phyloP scores from a whole-genome alignment of 1,140 invertebrate species.

The Danaus melanippus region DNA sequence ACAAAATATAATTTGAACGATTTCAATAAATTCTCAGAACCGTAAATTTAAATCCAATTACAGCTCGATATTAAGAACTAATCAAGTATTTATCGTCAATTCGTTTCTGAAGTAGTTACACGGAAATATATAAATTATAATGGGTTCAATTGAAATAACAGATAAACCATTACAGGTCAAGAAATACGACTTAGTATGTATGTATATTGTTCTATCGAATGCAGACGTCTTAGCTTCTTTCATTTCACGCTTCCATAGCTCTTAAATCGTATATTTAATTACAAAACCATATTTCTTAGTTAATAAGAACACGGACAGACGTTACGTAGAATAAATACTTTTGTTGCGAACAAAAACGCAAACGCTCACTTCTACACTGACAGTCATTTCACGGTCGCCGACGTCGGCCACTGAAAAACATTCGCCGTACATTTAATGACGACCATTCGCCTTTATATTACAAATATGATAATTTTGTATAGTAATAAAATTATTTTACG shows the following conservation, averaged over 20 bases:
- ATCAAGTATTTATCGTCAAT: too few relatives aligned
- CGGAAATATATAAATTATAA: too few relatives aligned
- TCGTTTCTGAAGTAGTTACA: too few relatives aligned
- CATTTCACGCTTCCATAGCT: slow-evolving; percentile 50
- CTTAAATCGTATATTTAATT: slow-evolving; percentile 51
- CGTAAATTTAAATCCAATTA: too few relatives aligned
- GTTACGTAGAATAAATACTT: slow-evolving; percentile 26
- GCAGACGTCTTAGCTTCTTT: slow-evolving; percentile 20
- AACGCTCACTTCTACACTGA: slow-evolving; percentile 29
- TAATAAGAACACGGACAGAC: slow-evolving; percentile 25
- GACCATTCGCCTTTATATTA: slow-evolving; percentile 40
- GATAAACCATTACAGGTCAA: slow-evolving; percentile 5
- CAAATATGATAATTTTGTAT: slow-evolving; percentile 56
- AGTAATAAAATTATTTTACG: slow-evolving; percentile 53
- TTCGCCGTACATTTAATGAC: slow-evolving; percentile 42
- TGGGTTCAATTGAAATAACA: too few relatives aligned
- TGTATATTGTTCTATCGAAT: slow-evolving; percentile 5
- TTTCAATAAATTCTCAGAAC: too few relatives aligned
- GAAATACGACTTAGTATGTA: too few relatives aligned
- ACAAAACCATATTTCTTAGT: slow-evolving; percentile 18
- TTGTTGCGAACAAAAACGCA: slow-evolving; percentile 22
- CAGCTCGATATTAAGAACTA: too few relatives aligned
- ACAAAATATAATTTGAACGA: too few relatives aligned
- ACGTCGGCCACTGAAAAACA: slow-evolving; percentile 43
- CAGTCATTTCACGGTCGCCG: slow-evolving; percentile 54